These are phyloP conservation scores for Blera fallax DNA, from an alignment of 2,888 invertebrate genomes.

Conservation along the genomic window DNA sequence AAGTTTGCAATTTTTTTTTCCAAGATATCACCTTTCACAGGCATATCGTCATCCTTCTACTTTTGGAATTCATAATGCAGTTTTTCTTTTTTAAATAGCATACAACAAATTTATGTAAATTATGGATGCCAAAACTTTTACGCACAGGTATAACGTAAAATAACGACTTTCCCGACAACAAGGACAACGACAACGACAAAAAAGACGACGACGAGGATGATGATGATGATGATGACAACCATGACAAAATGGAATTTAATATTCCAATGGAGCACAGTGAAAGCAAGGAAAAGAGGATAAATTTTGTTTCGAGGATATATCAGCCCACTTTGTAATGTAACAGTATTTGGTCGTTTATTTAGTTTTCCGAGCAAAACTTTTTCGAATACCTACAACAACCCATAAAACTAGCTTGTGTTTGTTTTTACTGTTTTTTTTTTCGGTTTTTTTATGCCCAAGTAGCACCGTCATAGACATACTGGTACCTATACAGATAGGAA, in stretches of 20 bases:
- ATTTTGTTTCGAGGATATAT: conserved; percentile 5
- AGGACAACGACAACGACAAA: not conserved
- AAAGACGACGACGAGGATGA: conserved; percentile 23
- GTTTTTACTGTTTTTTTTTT: conserved; percentile 5
- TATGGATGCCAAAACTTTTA: conserved; percentile 47
- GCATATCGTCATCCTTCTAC: not conserved
- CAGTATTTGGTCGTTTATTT: conserved; percentile 60
- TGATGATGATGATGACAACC: conserved; percentile 34
- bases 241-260: conserved; percentile 69
- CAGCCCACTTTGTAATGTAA: conserved; percentile 47
- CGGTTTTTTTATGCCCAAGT: not conserved
- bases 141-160: conserved; percentile 25
- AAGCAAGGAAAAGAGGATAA: conserved; percentile 13
- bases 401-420: conserved; percentile 52
- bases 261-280: conserved; percentile 50
- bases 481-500: conserved; percentile 6
- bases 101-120: conserved; percentile 39
- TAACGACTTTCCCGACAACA: conserved; percentile 5
- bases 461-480: not conserved
- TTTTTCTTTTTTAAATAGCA: not conserved
- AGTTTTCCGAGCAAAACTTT: conserved; percentile 44
- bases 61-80: not conserved
- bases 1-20: too few species aligned
- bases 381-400: conserved; percentile 34
- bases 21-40: not conserved